Evolutionary conservation across 2,888 invertebrate species (phyloP), one percentile per base, ranked within the genome.

Genomic region (Notocelia uddmanniana): DNA sequence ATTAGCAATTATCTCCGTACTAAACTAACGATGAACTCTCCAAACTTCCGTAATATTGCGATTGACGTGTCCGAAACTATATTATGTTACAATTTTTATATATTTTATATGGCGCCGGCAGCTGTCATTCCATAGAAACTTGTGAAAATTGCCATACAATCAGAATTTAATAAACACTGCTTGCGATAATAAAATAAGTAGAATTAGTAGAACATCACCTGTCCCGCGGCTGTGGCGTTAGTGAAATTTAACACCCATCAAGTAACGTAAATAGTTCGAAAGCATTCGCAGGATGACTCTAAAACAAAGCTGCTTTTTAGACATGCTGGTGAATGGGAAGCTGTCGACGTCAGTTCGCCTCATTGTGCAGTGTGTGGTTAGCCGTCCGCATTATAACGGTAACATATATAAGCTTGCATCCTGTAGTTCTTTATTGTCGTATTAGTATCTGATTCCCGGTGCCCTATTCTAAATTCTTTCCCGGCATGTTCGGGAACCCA

Each of bases 301-400:
- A 26, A 60, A 26, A 60, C 34, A 37, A 26, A 41, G 15, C 9
- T 15, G 21, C 41, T 55, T 15, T 8, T 15, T 5, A 26, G 15
- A 34, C n/a, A 18, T 3, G 13, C 48, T n/a, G 19, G 18, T 34
- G n/a, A 64, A 37, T 54, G 52, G 34, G 52, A 37, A 13, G 21
- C 31, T 15, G 48, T 23, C 52, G 52, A 23, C 64, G 64, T 54
- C 64, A 15, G 54, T 11, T 52, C 34, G 52, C 37, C 21, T 37
- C 52, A 54, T 64, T 64, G 52, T 64, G 52, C 52, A 54, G 15
- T 64, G 62, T 50, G 62, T 64, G 10, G 50, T 52, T 63, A 21
- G 19, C 21, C 41, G 6, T 11, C 21, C 37, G n/a, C 37, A n/a
- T 37, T 26, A 23, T 64, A 64, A 64, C 64, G 52, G 64, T 54